Conservation (phyloP, 2,113 vertebrate species). For the Actenoides lindsayi region DNA sequence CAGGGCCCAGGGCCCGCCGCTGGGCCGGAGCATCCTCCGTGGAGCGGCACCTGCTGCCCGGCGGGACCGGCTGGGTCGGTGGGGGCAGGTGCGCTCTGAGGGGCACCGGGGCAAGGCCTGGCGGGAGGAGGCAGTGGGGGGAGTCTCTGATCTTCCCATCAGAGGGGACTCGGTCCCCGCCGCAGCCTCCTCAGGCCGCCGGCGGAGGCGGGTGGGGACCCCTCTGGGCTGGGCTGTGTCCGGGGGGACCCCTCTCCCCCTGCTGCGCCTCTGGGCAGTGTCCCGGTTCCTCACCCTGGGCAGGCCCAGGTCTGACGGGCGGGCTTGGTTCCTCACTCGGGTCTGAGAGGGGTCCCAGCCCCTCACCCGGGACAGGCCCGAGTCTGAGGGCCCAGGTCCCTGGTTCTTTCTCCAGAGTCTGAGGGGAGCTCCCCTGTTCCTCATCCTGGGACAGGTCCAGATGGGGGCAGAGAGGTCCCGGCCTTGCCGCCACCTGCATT, state of each 20-base stretch:
- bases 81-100: background rate
- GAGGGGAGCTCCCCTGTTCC: no score
- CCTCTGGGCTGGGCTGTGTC: background rate
- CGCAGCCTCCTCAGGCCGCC: background rate
- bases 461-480: no score
- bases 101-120: background rate
- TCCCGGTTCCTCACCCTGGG: background rate
- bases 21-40: background rate
- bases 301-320: background rate
- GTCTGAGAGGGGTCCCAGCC: background rate
- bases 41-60: background rate
- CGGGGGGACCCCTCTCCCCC: background rate
- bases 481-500: background rate
- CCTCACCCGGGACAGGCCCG: background rate
- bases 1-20: background rate
- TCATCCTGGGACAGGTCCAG: no score
- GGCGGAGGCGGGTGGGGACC: no score
- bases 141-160: no score
- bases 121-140: background rate
- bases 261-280: background rate
- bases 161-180: background rate
- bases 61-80: background rate
- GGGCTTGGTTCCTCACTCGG: background rate
- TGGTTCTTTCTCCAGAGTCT: background rate
- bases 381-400: background rate